phyloP scores from a whole-genome alignment of 2,113 vertebrate genomes.

The Leiothrix lutea region DNA sequence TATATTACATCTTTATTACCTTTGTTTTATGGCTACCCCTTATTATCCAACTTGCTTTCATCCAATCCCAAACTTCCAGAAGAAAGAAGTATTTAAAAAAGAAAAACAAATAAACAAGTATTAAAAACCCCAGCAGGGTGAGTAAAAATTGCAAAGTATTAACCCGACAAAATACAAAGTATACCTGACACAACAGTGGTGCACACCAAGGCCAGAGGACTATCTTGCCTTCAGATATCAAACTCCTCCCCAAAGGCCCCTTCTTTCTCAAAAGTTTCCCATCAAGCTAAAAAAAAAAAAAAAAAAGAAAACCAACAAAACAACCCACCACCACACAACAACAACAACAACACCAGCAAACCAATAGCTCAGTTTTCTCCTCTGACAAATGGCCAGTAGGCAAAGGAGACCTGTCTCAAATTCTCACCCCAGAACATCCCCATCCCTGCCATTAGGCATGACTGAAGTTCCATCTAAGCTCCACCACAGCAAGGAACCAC shows the following conservation, averaged over 20 bases:
- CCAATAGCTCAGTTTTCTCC: background rate
- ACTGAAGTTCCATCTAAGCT: background rate
- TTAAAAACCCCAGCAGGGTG: accelerated
- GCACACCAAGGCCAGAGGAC: background rate
- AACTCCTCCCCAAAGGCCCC: no score
- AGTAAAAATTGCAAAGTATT: background rate
- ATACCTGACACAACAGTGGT: background rate
- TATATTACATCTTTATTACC: background rate
- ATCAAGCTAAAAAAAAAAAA: background rate
- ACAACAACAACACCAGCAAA: background rate
- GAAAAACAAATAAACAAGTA: background rate
- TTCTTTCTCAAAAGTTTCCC: background rate
- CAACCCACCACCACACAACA: background rate
- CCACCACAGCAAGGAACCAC: background rate
- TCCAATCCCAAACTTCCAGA: background rate
- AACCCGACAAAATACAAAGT: background rate
- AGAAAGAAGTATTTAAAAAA: background rate
- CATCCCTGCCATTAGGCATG: background rate
- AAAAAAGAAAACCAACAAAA: no score
- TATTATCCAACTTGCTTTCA: background rate
- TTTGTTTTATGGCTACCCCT: background rate
- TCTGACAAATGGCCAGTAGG: background rate
- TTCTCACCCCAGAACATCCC: background rate
- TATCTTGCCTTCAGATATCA: background rate
- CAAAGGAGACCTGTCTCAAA: background rate